Evolutionary conservation across 2,113 vertebrate species (phyloP), one percentile per base, ranked within the genome.

Genomic region (Cyanoderma ruficeps): DNA sequence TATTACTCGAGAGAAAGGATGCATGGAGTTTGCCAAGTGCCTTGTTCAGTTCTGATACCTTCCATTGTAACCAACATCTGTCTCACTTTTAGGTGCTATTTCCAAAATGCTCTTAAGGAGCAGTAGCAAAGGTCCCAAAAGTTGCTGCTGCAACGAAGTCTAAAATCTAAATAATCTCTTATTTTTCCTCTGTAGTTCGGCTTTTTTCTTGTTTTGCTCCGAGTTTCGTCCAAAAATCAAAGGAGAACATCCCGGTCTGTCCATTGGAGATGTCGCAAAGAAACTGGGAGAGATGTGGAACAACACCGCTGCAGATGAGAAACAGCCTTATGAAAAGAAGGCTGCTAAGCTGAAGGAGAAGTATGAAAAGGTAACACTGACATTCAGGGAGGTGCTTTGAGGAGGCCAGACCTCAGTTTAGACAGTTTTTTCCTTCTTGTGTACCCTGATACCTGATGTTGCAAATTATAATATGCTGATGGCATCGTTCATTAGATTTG

Each of bases 241-340:
- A 98, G 97, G 97, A 44, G 99, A 99, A 22, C 95, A 97, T 93
- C 99, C 99, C 6, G 99, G 99, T 46, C 97, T 99, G 53, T 96
- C 98, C 90, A 99, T 99, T 81, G 99, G 99, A 27, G 99, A 99
- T 92, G 99, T 99, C 0, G 99, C 99, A 46, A 99, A 99, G 97
- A 99, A 99, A 89, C 95, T 99, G 93, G 99, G 99, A 81, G 99
- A 99, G 95, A 99, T 99, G 99, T 99, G 99, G 99, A 99, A 99
- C 96, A 98, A 98, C 94, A 99, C 98, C 3, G 91, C 98, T 91
- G 97, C 98, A 67, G 99, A 99, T 60, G 98, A 99, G 60, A 99
- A 99, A 97, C 98, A 99, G 97, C 99, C 99, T 14, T 99, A 99
- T 4, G 99, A 99, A 81, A 99, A 98, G 97, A 99, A 99, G 97